A percentile compares a stretch with the other conserved stretches of the same genome.
phyloP scores from a whole-genome alignment of 2,797 vertebrate species.

The Trichosurus vulpecula region DNA sequence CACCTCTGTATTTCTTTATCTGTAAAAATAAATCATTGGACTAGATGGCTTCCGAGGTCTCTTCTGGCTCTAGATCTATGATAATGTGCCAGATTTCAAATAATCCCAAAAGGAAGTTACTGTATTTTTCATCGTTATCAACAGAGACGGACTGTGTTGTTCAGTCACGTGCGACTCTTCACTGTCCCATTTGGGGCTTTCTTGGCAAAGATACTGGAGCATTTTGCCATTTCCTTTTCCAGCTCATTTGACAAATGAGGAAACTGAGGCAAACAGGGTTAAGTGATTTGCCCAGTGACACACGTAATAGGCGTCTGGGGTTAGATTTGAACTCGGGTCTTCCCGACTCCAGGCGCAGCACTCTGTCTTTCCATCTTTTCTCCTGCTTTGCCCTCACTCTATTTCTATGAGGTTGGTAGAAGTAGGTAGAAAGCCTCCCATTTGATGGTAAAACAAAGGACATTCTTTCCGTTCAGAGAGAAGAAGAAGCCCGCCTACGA shows the following conservation, averaged over 20 bases:
- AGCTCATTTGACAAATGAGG: not conserved
- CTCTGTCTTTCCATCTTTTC: fast-evolving
- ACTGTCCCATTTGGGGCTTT: not conserved
- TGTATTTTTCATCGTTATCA: not conserved
- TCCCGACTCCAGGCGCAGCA: not conserved
- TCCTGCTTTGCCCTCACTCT: not conserved
- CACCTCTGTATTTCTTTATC: not conserved
- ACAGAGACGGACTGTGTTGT: not conserved
- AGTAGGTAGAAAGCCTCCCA: not conserved
- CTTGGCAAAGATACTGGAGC: no score
- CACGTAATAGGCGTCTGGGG: not conserved
- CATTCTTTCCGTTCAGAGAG: slow-evolving; percentile 86
- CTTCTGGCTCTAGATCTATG: not conserved
- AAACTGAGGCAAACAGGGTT: not conserved
- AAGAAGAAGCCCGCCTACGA: slow-evolving; percentile 91
- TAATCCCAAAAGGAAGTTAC: not conserved
- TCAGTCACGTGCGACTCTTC: not conserved
- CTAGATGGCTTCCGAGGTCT: not conserved
- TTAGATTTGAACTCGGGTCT: not conserved
- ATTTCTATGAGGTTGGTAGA: not conserved
- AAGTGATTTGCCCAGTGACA: not conserved
- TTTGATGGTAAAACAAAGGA: not conserved
- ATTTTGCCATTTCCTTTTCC: not conserved
- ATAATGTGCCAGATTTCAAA: not conserved
- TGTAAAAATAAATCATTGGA: not conserved